Conservation (phyloP, 2,888 invertebrate genomes). For the Lumbricus terrestris region DNA sequence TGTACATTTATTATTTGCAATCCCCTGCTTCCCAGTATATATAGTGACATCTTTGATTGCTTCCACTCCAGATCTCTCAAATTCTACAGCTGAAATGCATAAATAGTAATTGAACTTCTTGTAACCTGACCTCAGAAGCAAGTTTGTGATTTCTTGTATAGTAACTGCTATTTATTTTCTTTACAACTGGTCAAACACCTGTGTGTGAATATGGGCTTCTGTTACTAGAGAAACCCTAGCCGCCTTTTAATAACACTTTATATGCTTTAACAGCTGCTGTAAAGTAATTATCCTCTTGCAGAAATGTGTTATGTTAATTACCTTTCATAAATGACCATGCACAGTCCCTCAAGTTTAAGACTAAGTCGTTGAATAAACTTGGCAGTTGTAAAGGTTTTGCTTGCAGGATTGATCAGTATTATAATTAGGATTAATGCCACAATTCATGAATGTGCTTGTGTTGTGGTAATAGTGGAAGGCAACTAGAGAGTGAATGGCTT, state of each 20-base stretch:
- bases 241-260: not conserved
- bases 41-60: not conserved
- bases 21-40: not conserved
- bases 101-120: not conserved
- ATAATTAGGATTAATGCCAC: not conserved
- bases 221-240: not conserved
- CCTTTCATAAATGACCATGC: not conserved
- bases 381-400: not conserved
- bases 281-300: not conserved
- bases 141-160: slow-evolving; percentile 3
- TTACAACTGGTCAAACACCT: not conserved
- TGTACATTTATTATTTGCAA: not conserved
- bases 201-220: not conserved
- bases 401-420: not conserved
- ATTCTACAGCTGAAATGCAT: not conserved
- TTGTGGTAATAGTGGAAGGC: not conserved
- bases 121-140: not conserved
- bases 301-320: not conserved
- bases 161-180: not conserved
- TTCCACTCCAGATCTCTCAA: not conserved
- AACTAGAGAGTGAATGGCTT: not conserved
- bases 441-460: not conserved
- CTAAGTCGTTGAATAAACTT: not conserved
- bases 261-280: not conserved
- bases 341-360: not conserved